Evolutionary conservation across 2,888 invertebrate species (phyloP).

Genomic region (Drosophila meridiana): DNA sequence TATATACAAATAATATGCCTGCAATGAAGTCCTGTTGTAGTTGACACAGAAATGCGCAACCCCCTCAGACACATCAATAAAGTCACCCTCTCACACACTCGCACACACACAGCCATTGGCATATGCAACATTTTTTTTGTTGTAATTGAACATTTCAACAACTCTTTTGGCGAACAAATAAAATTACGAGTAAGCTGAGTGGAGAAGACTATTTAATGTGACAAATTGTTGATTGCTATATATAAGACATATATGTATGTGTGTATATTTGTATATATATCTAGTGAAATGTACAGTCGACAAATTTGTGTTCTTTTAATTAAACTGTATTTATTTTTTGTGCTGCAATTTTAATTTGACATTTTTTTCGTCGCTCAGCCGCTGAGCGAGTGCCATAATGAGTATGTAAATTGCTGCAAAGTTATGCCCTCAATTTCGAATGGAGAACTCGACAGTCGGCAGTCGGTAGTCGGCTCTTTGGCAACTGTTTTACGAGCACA

Average conservation of each 20-base stretch:
- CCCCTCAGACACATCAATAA: background rate
- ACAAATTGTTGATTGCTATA: slow-evolving; percentile 37
- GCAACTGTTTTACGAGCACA: slow-evolving; percentile 66
- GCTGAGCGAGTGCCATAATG: slow-evolving; percentile 65
- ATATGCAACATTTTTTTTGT: slow-evolving; percentile 36
- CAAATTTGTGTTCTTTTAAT: slow-evolving; percentile 57
- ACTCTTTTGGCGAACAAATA: slow-evolving; percentile 50
- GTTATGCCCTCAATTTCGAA: slow-evolving; percentile 70
- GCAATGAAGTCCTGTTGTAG: background rate
- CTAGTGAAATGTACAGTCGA: slow-evolving; percentile 1
- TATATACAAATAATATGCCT: background rate
- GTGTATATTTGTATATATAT: background rate
- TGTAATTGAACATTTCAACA: slow-evolving; percentile 54
- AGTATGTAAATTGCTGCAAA: slow-evolving; percentile 78
- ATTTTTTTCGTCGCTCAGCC: slow-evolving; percentile 24
- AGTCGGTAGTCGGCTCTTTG: slow-evolving; percentile 21
- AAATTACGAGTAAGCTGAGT: slow-evolving; percentile 31
- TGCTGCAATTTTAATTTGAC: slow-evolving; percentile 43
- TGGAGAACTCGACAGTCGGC: slow-evolving; percentile 20
- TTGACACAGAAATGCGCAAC: background rate
- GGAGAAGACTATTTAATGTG: slow-evolving; percentile 42
- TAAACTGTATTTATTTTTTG: slow-evolving; percentile 51
- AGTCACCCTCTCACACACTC: background rate
- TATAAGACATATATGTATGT: slow-evolving; percentile 10
- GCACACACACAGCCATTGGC: slow-evolving; percentile 14